Evolutionary conservation across 2,797 vertebrate genomes (phyloP), one percentile per base, ranked within the genome.

Genomic region (Cyclopterus lumpus): DNA sequence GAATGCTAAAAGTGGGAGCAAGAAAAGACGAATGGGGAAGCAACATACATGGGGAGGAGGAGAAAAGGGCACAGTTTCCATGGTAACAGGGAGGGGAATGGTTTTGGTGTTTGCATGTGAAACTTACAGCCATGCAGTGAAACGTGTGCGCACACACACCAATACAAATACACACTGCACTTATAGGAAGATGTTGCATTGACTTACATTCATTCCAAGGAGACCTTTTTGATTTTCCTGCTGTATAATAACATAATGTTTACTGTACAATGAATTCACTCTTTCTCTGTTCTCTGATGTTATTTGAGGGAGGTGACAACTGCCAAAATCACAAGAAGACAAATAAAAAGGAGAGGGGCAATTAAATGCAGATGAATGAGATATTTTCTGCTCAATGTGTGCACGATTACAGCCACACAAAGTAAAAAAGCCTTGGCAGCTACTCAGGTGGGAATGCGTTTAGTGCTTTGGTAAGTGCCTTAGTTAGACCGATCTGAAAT

Each of bases 61-160:
- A 61, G 24, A 69, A n/a, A 73, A 77, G 34, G 65, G 54, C 72
- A 53, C 86, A 88, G 92, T 93, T 90, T 86, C 90, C 85, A 92
- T 91, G 86, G 91, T 81, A 91, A 92, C 89, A 61, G 70, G 71
- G 79, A 82, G 72, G 81, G 76, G 80, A 77, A 69, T 2, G 3
- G 67, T 78, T 70, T 75, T 75, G 26, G 62, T 79, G 68, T 70
- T 54, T 49, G 65, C 67, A 73, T 75, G 59, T 79, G 61, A 82
- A 82, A 64, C 57, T 58, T 62, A 51, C 63, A 70, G 64, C 65
- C 12, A 28, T 28, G 26, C n/a, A 54, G 26, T 75, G 67, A 75
- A 77, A 79, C 61, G 80, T 49, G 66, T 51, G 67, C 55, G 14
- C 38, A 18, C 74, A 80, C 53, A 54, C 1, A 61, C n/a, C 30